phyloP scores from a whole-genome alignment of 2,113 vertebrate species.

The Triplophysa rosa region DNA sequence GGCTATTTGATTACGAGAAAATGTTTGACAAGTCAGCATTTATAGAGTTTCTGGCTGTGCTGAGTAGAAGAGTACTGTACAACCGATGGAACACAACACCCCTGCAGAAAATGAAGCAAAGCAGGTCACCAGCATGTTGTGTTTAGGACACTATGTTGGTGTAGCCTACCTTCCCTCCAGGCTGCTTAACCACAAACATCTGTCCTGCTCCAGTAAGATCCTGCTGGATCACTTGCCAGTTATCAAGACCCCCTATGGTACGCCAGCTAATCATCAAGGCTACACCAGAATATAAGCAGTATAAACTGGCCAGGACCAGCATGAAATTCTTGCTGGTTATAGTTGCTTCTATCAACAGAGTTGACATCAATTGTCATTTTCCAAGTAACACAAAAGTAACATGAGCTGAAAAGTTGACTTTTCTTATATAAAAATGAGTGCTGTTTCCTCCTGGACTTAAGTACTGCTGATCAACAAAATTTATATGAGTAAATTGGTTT shows the following conservation, averaged over 20 bases:
- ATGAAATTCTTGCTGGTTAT: neutral
- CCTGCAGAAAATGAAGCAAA: slow-evolving; percentile 5
- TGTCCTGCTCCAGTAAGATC: neutral
- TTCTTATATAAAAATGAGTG: neutral
- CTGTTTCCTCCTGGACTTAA: neutral
- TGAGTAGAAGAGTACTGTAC: slow-evolving; percentile 2
- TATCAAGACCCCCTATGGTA: neutral
- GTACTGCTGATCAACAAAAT: neutral
- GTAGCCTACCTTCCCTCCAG: neutral
- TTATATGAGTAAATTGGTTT: neutral
- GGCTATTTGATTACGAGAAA: neutral
- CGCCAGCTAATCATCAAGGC: neutral
- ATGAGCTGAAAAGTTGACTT: slow-evolving; percentile 2
- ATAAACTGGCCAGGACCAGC: neutral
- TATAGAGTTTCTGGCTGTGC: neutral
- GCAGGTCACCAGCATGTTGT: neutral
- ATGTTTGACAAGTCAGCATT: neutral
- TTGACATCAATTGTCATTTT: neutral
- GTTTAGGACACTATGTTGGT: slow-evolving; percentile 11
- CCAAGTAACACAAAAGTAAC: neutral
- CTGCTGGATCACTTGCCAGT: neutral
- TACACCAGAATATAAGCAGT: neutral
- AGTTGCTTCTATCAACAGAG: neutral
- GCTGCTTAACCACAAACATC: slow-evolving; percentile 14
- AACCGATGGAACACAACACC: neutral